Percentiles rank a stretch among this genome's conserved stretches.
Conservation (phyloP, 2,113 vertebrate genomes). For the Fregetta grallaria region DNA sequence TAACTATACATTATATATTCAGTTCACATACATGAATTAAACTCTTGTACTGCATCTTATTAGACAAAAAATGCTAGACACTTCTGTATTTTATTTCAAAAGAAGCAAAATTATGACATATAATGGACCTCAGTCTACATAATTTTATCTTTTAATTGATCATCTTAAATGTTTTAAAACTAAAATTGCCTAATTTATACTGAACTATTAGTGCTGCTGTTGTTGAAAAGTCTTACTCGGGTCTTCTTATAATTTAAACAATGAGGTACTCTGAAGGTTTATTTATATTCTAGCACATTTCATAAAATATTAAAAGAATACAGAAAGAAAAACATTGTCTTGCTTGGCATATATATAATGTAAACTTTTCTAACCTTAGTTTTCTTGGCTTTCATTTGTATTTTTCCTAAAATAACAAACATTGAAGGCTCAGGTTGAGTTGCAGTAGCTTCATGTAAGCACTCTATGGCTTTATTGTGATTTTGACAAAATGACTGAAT, state of each 20-base stretch:
- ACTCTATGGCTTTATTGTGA: slow-evolving; percentile 71
- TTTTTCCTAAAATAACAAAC: slow-evolving; percentile 74
- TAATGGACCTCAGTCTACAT: background rate
- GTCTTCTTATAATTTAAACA: background rate
- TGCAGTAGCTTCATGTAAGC: slow-evolving; percentile 25
- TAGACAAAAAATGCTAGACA: background rate
- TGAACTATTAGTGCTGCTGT: background rate
- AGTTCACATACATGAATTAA: background rate
- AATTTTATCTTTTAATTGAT: background rate
- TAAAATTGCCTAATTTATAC: background rate
- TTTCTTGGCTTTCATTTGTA: slow-evolving; percentile 77
- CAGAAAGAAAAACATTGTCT: background rate
- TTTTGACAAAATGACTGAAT: slow-evolving; percentile 79
- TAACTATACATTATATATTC: background rate
- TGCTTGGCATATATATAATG: background rate
- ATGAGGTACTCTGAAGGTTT: background rate
- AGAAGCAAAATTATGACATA: background rate
- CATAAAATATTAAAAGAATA: background rate
- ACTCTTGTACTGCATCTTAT: background rate
- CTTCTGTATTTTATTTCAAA: background rate
- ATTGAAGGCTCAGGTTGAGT: slow-evolving; percentile 25
- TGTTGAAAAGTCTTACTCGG: background rate
- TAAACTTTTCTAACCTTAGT: slow-evolving; percentile 64
- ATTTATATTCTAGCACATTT: background rate
- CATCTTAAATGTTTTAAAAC: background rate